Evolutionary conservation across 2,888 invertebrate genomes (phyloP).

Genomic region (Capitulum mitella): DNA sequence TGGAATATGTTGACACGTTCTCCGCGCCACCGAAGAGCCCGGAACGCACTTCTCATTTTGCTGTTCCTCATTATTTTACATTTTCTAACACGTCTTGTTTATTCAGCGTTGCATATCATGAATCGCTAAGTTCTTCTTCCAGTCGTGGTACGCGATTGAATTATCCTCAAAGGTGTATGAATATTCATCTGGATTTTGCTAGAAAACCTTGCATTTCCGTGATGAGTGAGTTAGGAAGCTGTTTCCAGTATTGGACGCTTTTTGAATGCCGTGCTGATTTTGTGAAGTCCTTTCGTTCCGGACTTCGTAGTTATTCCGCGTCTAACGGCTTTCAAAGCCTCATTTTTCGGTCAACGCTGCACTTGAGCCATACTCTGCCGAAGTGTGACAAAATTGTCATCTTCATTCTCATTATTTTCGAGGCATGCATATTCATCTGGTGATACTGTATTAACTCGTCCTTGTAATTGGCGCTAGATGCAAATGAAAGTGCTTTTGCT

Average conservation of each 20-base stretch:
- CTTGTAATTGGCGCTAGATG: not conserved
- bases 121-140: conserved; percentile 23
- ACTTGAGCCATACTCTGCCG: not conserved
- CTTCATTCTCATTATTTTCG: not conserved
- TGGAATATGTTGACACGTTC: not conserved
- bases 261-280: conserved; percentile 15
- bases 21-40: not conserved
- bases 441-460: not conserved
- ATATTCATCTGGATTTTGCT: not conserved
- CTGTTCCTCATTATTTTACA: not conserved
- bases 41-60: not conserved
- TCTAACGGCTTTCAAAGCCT: not conserved
- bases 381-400: conserved; percentile 3
- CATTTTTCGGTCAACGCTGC: not conserved
- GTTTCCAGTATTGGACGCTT: not conserved
- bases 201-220: not conserved
- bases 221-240: not conserved
- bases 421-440: not conserved
- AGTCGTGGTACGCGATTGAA: not conserved
- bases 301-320: not conserved
- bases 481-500: not conserved
- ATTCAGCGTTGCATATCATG: conserved; percentile 23
- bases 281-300: not conserved
- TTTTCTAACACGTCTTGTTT: conserved; percentile 24
- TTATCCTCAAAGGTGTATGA: conserved; percentile 24